These are phyloP conservation scores for Epsilonema sp. DNA, from an alignment of 2,888 invertebrate species.

Conservation along the genomic window DNA sequence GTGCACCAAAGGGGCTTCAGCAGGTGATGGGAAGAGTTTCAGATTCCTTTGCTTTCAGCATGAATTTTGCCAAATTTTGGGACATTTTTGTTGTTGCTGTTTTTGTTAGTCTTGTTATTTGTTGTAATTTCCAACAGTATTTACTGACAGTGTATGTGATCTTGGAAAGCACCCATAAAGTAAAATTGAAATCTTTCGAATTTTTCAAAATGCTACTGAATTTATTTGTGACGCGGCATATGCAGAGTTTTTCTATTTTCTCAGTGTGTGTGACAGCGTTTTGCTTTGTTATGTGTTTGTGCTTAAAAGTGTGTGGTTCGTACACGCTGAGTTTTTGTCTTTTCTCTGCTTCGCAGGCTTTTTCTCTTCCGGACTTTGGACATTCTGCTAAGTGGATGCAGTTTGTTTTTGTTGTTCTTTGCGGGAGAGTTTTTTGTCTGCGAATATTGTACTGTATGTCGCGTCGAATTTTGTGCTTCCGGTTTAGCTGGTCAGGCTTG, in stretches of 20 bases:
- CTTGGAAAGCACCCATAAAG: background rate
- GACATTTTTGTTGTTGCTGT: background rate
- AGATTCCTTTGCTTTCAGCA: background rate
- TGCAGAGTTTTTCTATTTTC: background rate
- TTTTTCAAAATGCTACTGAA: background rate
- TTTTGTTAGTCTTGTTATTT: too few species aligned
- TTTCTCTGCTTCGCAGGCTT: background rate
- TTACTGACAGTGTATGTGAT: background rate
- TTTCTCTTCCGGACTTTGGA: too few species aligned
- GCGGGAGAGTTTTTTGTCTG: too few species aligned
- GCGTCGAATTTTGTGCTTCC: too few species aligned
- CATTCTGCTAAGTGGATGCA: too few species aligned
- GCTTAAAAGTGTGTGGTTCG: too few species aligned
- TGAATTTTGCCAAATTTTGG: background rate
- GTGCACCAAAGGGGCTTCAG: background rate
- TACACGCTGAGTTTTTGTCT: background rate
- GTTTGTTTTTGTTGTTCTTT: too few species aligned
- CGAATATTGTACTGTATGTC: too few species aligned
- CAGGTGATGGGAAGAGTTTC: background rate
- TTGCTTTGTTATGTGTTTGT: too few species aligned
- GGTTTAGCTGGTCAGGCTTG: too few species aligned
- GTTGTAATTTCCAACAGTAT: background rate
- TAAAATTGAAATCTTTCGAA: background rate
- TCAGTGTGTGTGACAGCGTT: background rate
- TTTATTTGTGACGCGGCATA: background rate